A percentile compares a stretch with the other conserved stretches of the same genome.
Evolutionary conservation across 2,888 invertebrate species (phyloP).

Genomic region (Chrysotoxum bicinctum): DNA sequence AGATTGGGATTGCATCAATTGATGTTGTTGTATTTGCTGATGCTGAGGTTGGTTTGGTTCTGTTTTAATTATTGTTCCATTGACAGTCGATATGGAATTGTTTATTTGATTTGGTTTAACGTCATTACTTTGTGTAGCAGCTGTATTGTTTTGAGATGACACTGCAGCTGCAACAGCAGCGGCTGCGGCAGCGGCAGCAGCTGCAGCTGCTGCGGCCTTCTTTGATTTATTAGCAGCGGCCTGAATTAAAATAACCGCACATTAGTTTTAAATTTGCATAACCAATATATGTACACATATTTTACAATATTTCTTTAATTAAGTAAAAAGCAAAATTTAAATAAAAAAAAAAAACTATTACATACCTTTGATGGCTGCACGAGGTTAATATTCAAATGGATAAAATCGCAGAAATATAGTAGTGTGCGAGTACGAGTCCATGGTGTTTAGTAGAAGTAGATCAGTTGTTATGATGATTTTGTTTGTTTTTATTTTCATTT

Average conservation of each 20-base stretch:
- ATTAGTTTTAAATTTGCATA: not conserved
- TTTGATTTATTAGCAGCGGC: constrained; percentile 81
- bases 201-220: constrained; percentile 77
- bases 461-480: constrained; percentile 18
- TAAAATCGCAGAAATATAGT: constrained; percentile 50
- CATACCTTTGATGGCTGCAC: constrained; percentile 79
- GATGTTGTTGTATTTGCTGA: constrained; percentile 76
- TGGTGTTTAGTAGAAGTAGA: constrained; percentile 42
- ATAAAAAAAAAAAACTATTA: constrained; percentile 18
- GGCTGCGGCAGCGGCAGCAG: constrained; percentile 77
- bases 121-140: constrained; percentile 66
- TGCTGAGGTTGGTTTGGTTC: constrained; percentile 64
- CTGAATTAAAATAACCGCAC: constrained; percentile 72
- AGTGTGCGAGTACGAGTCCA: constrained; percentile 15
- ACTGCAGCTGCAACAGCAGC: constrained; percentile 49
- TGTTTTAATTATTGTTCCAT: constrained; percentile 67
- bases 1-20: constrained; percentile 64
- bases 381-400: constrained; percentile 44
- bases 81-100: constrained; percentile 56
- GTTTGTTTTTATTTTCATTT: constrained; percentile 38
- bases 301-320: not conserved
- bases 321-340: not conserved
- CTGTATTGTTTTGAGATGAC: constrained; percentile 58
- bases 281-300: not conserved
- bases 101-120: constrained; percentile 74